phyloP scores from a whole-genome alignment of 2,888 invertebrate species.

The Blera fallax region DNA sequence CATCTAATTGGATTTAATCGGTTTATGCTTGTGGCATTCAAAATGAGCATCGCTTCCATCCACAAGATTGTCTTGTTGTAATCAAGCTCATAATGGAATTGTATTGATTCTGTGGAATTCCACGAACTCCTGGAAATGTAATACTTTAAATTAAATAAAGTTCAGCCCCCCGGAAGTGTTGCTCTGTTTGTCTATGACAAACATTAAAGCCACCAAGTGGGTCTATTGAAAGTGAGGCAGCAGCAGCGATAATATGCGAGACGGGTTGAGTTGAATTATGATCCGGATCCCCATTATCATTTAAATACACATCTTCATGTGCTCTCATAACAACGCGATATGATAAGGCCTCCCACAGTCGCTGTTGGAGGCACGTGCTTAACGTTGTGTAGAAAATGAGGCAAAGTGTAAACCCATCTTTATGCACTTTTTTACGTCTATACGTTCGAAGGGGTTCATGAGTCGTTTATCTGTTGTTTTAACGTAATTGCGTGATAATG shows the following conservation, averaged over 20 bases:
- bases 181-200: not conserved
- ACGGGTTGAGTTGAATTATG: not conserved
- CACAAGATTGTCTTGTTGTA: not conserved
- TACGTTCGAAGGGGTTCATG: not conserved
- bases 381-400: not conserved
- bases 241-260: not conserved
- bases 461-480: not conserved
- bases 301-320: not conserved
- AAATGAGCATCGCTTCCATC: not conserved
- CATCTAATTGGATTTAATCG: constrained; percentile 33
- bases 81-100: not conserved
- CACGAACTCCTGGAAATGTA: not conserved
- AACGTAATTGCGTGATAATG: constrained; percentile 1
- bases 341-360: not conserved
- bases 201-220: not conserved
- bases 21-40: constrained; percentile 26
- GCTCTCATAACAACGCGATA: not conserved
- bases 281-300: not conserved
- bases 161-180: not conserved
- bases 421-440: not conserved
- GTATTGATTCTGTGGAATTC: not conserved
- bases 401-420: not conserved
- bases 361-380: not conserved
- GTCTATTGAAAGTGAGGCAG: not conserved
- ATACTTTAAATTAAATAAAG: constrained; percentile 2